Evolutionary conservation across 2,113 vertebrate genomes (phyloP).

Genomic region (Stomatorhinus ivindoensis): DNA sequence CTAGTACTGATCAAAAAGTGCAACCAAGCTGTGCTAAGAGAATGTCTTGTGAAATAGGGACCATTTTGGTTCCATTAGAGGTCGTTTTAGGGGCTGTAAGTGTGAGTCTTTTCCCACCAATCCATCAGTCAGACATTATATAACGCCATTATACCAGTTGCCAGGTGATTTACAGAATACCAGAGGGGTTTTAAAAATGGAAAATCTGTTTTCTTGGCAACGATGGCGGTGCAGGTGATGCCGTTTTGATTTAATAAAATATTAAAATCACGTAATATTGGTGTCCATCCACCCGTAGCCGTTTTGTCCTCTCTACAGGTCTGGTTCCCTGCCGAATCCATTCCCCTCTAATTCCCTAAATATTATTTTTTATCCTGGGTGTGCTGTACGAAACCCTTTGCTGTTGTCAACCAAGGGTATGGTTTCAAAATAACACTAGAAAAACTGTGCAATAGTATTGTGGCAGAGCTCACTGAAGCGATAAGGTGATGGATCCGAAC

Average conservation of each 20-base stretch:
- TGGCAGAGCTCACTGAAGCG: background rate
- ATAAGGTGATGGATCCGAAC: background rate
- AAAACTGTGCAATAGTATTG: background rate
- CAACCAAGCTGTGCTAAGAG: background rate
- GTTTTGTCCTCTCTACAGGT: background rate
- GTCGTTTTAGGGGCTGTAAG: background rate
- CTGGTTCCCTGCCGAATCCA: background rate
- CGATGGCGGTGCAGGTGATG: background rate
- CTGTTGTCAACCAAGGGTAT: background rate
- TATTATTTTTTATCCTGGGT: background rate
- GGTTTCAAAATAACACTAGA: background rate
- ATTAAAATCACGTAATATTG: background rate
- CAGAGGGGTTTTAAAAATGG: background rate
- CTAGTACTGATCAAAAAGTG: background rate
- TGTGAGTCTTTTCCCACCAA: background rate
- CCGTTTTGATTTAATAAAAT: background rate
- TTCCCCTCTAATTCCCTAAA: background rate
- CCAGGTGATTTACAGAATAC: slow-evolving; percentile 1
- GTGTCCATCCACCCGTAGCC: background rate
- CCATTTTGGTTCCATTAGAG: background rate
- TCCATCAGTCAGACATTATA: background rate
- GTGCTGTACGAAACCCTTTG: background rate
- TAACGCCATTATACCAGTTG: background rate
- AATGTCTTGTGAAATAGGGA: background rate
- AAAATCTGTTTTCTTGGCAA: background rate